Evolutionary conservation across 2,888 invertebrate species (phyloP), one percentile per base, ranked within the genome.

Genomic region (Lasioglossum calceatum): DNA sequence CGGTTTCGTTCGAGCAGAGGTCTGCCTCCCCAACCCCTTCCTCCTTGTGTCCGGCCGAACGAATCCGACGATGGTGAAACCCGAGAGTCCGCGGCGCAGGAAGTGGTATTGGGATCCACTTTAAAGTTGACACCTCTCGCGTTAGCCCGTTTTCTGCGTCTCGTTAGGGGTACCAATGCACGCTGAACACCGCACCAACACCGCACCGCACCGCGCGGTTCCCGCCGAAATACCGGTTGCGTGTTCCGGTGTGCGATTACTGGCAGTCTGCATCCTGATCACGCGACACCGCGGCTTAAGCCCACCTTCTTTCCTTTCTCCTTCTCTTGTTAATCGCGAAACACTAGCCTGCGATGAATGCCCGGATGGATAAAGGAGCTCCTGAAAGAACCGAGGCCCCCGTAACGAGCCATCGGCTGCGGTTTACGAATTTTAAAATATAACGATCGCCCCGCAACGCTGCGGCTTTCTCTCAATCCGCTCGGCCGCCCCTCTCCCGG

Each of bases 221-320:
- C 61, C 73, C 54, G 67, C 87, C 87, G 87, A 87, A 70, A 87
- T 87, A 83, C 87, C 79, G 87, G 84, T 77, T 75, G 81, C 87
- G 77, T 81, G 87, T 87, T 87, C 87, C 87, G 87, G 87, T 87
- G 87, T 87, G 87, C 84, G 87, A 87, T 87, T 87, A 87, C 84
- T 39, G 77, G 16, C 79, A 79, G 81, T 80, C 87, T 84, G 87
- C 87, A 80, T 87, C 84, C 82, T 84, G 87, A 87, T 87, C 87
- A 87, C 84, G 87, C 87, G 87, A 87, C 84, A 87, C 81, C 86
- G 50, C 73, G 77, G 81, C 39, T 42, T 0, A 67, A 16, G 4
- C 70, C 70, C 23, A 70, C 74, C 75, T 76, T 61, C 81, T 82
- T 81, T 82, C 77, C 82, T 77, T 77, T 82, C 80, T 74, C 23